Evolutionary conservation across 2,888 invertebrate species (phyloP), one percentile per base, ranked within the genome.

Genomic region (Cephus pygmeus): DNA sequence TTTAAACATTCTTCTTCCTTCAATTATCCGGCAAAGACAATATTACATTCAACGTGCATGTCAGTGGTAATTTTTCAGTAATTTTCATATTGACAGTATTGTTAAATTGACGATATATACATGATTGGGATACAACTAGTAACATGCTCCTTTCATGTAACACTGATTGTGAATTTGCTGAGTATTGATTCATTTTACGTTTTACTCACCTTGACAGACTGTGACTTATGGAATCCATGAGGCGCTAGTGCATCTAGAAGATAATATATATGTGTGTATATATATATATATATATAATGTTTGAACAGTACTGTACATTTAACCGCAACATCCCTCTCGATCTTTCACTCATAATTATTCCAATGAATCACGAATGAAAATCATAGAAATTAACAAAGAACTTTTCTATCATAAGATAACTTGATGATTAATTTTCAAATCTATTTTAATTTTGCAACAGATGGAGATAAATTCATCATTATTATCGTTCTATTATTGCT

Each of bases 1-100:
- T 40, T 40, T 15, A 4, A 15, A 15, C 15, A 6, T 40, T 40
- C 40, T 15, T 40, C 6, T 40, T 4, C 1, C 23, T 6, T 56
- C 23, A 0, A 23, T 23, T 56, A 56, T 56, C 23, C 6, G 23
- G 23, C 9, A 23, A 56, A 9, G 0, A 56, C 56, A 56, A 23
- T 4, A 23, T 56, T 9, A 56, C 23, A 9, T 56, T 0, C 56
- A 56, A 23, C 2, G 4, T 40, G 40, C 15, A 40, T 40, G 40
- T 15, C 4, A 15, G 56, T 23, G 15, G 23, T 9, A 56, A 9
- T 56, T 23, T 77, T 68, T 77, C 73, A 77, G n/a, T 77, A 74
- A 74, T 74, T 69, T 77, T 56, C 9, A 9, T 23, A 56, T 23
- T 56, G 56, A 56, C 9, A 9, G 56, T 40, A 4, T 6, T 6